Base-by-base conservation (phyloP, 1,140 invertebrate genomes). In the Theocolax elegans region DNA sequence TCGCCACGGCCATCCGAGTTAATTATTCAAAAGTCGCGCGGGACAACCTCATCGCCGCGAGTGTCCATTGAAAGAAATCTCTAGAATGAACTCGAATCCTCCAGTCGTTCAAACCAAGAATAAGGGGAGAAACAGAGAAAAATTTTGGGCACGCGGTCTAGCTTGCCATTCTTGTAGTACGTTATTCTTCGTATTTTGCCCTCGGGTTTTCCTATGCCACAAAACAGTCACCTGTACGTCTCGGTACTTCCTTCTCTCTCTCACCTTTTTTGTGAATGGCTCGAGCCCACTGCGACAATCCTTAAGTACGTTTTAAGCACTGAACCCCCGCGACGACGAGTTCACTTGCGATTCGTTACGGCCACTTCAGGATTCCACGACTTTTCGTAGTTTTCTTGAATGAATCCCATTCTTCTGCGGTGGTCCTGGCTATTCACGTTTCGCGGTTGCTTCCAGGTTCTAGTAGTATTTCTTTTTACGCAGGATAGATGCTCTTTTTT, bases 321-420 rank as follows among this genome's bases (percentile, higher is more conserved):
- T 19, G 65, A 56, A 46, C 54, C 65, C 65, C 67, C 44, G 48
- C 35, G 48, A 44, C 9, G 35, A 9, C 66, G 35, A 58, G 63
- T 66, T 48, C 56, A 17, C 60, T 69, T 53, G 53, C 21, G 8
- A 74, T 74, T 75, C 67, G 71, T 63, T 46, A 67, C 44, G 40
- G 70, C 54, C 29, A 67, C 63, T 64, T 49, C 51, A 62, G n/a
- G 6, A 12, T 21, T 25, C 19, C 19, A 23, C 38, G 35, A 46
- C 38, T 49, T 49, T 59, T 59, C 53, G 7, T 35, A 46, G 3
- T 23, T 51, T 38, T 64, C 38, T 7, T 0, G 15, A 21, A 23
- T 29, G 25, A 12, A 53, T 53, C 2, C 7, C 1, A 23, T 15
- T 31, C 23, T 10, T 25, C 42, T 21, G 46, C 17, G 60, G 60